Base-by-base conservation (phyloP, 2,888 invertebrate genomes). In the Linnaemya tessellans region DNA sequence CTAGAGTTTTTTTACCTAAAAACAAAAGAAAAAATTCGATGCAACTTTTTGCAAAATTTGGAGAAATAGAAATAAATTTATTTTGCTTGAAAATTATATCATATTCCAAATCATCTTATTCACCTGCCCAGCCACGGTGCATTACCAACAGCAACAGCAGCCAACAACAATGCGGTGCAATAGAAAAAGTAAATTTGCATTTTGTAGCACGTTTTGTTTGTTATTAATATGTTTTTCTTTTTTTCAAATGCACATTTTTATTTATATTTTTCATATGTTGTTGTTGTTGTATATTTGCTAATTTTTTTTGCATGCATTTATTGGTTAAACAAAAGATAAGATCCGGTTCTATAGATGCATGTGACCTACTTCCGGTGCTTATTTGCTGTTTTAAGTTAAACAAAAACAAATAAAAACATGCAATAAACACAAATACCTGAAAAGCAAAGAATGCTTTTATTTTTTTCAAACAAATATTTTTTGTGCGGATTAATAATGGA, bases 281-380 rank as follows among this genome's bases (percentile, higher is more conserved):
- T 30, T 30, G 30, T 30, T n/a, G n/a, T 30, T 30, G 30, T 30
- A 30, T 30, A 3, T 30, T 30, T 30, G 30, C 30, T 62, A 20
- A 22, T 60, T 62, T 79, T 62, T 79, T 74, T 62, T 71, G 51
- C 60, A 80, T 79, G 43, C 74, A 54, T 79, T 79, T 75, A 75
- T 65, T 65, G 64, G 74, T 58, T 25, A 41, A 75, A 80, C 80
- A 80, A 77, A 65, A 82, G 84, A 87, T 87, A 83, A 87, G 84
- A 87, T 87, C 87, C 87, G 84, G 84, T 87, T 87, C 83, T 75
- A 79, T 80, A 65, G 87, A 79, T 85, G 70, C 82, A 85, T 85
- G 84, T 87, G 87, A 87, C 87, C 87, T 87, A 87, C 80, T 87
- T 87, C 87, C 87, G 87, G 87, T 85, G 85, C 56, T 60, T 78